These are phyloP conservation scores for Orchestia grillus DNA, from an alignment of 1,140 invertebrate genomes.

Conservation along the genomic window DNA sequence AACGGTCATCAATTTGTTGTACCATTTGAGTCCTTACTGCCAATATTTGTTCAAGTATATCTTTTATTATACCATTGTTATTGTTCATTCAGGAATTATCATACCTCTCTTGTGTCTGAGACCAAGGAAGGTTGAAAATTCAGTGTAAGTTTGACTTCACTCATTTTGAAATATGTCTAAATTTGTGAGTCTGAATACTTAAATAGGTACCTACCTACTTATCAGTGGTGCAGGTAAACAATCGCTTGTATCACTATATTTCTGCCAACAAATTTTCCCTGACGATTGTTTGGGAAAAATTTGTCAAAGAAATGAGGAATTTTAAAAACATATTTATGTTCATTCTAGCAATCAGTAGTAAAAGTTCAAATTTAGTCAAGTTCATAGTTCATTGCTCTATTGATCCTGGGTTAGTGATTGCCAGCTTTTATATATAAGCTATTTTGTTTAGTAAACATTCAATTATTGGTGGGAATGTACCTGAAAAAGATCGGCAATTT, in stretches of 20 bases:
- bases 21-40: slow-evolving; percentile 3
- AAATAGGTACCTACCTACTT: no score
- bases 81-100: slow-evolving; percentile 1
- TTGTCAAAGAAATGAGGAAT: no score
- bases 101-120: slow-evolving; percentile 2
- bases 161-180: not conserved
- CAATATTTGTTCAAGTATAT: not conserved
- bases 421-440: no score
- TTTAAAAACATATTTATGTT: no score
- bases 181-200: not conserved
- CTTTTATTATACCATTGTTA: not conserved
- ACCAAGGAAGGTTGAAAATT: not conserved
- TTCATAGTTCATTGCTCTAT: no score
- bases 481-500: not conserved
- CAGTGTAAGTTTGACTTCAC: not conserved
- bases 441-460: no score
- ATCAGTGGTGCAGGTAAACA: not conserved
- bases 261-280: no score
- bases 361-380: no score
- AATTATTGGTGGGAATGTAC: no score
- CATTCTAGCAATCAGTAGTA: no score
- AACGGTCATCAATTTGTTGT: not conserved
- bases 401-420: no score
- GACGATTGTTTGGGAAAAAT: no score
- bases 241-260: not conserved